Base-by-base conservation (phyloP, 2,888 invertebrate genomes). In the Rambutsinella grinnellia region DNA sequence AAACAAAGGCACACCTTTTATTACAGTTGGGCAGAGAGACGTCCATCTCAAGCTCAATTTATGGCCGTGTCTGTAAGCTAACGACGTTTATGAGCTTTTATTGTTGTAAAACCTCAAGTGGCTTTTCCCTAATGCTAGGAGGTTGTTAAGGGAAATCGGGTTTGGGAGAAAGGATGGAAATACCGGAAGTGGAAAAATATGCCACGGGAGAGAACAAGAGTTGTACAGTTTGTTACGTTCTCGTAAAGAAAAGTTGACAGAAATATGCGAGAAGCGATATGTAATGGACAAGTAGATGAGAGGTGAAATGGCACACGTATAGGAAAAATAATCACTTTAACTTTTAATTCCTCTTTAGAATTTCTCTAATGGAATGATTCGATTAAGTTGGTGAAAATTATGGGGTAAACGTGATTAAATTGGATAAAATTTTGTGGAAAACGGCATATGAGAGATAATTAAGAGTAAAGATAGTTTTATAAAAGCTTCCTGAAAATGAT, bases 31-130 rank as follows among this genome's bases (percentile, higher is more conserved):
- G n/a, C n/a, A n/a, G n/a, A n/a, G n/a, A n/a, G n/a, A n/a, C n/a
- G n/a, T n/a, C n/a, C n/a, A n/a, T n/a, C n/a, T 72, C 66, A 66
- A 66, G 58, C 44, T 19, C 66, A 72, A 60, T 65, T 63, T 72
- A 51, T 27, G 28, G 58, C 60, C 47, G 46, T 49, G 53, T 66
- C 72, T 36, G 36, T n/a, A 63, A 49, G 53, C 53, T 57, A 60
- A 57, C 51, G 57, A 60, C 47, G 46, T 47, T 60, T 68, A 66
- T 24, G 54, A 49, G 72, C 72, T 72, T 66, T 65, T 66, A 66
- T 54, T 26, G 24, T 66, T 58, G 15, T 71, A 47, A n/a, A n/a
- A 65, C 58, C 58, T 51, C 65, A 72, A 72, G 66, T 60, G 71
- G 72, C 28, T 15, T 23, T 57, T 57, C 13, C 28, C 21, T 15